phyloP scores from a whole-genome alignment of 2,797 vertebrate genomes.

The Diplodus puntazzo region DNA sequence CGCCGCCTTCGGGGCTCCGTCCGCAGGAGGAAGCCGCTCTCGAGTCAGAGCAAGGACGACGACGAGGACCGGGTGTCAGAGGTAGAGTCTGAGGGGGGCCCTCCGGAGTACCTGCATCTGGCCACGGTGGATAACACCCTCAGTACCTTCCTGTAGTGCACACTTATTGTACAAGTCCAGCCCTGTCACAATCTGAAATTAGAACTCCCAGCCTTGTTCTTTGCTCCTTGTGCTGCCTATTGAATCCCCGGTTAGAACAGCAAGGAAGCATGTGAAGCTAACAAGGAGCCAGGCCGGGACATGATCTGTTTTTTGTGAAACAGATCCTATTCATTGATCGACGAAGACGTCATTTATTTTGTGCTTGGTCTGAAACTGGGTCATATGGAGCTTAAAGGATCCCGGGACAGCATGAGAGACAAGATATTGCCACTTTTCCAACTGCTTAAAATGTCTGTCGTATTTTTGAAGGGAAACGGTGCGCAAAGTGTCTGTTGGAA shows the following conservation, averaged over 20 bases:
- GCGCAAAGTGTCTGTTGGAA: neutral
- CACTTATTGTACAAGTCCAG: neutral
- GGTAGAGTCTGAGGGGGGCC: conserved; percentile 81
- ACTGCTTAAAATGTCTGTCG: neutral
- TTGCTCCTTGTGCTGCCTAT: neutral
- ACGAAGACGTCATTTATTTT: neutral
- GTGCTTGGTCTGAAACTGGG: neutral
- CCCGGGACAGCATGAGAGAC: neutral
- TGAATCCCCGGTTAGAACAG: neutral
- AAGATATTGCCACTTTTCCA: neutral
- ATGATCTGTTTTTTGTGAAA: neutral
- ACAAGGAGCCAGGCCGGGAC: neutral
- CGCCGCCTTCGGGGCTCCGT: conserved; percentile 77
- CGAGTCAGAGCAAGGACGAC: conserved; percentile 79
- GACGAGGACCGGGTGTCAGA: conserved; percentile 51
- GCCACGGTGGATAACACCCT: conserved; percentile 87
- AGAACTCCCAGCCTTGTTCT: neutral
- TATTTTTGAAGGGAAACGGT: neutral
- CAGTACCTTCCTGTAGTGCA: conserved; percentile 87
- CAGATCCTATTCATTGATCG: neutral
- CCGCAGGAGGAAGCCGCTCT: conserved; percentile 67
- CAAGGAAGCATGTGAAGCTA: neutral
- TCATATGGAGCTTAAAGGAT: neutral
- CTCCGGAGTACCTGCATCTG: conserved; percentile 93
- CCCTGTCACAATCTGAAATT: neutral